Evolutionary conservation across 2,888 invertebrate species (phyloP), one percentile per base, ranked within the genome.

Genomic region (Crematogaster levior): DNA sequence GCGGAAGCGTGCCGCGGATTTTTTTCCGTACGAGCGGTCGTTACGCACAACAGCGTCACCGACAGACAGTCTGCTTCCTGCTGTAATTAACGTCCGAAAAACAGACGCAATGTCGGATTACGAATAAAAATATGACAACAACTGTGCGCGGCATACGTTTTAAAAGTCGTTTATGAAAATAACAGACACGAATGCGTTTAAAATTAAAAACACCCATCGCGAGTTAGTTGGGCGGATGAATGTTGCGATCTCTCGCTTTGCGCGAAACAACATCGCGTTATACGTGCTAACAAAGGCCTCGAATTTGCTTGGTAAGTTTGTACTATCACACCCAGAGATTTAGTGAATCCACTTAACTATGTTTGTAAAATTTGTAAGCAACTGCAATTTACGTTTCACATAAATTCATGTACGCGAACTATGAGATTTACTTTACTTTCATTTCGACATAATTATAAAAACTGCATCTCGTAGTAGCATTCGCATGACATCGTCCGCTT

Each of bases 91-190:
- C 70, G 80, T 72, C 70, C 53, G 21, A 61, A 65, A 81, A 72
- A 85, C 61, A 80, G 56, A 66, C 65, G 66, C 48, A 34, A 60
- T 40, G 46, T 75, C 81, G 77, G 56, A 66, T 46, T 77, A 56
- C 66, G 58, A 60, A 77, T 82, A 51, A 82, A 82, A 82, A 82
- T 66, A 82, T 79, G 77, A 79, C 70, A 68, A 68, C 65, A 30
- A 60, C 30, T 43, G 40, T 18, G 37, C 51, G 65, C 58, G 58
- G 60, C 65, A 37, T 53, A 60, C 24, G 77, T 37, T 77, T 77
- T 79, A 77, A 56, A 68, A 66, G 60, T 77, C 43, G 65, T 51
- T 75, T 68, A 66, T 63, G 37, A 77, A 68, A 60, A 60, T 82
- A 77, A 74, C 81, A 81, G 63, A n/a, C 48, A 30, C 27, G 27